Base-by-base conservation (phyloP, 1,140 invertebrate species). In the Drosophila suzukii region DNA sequence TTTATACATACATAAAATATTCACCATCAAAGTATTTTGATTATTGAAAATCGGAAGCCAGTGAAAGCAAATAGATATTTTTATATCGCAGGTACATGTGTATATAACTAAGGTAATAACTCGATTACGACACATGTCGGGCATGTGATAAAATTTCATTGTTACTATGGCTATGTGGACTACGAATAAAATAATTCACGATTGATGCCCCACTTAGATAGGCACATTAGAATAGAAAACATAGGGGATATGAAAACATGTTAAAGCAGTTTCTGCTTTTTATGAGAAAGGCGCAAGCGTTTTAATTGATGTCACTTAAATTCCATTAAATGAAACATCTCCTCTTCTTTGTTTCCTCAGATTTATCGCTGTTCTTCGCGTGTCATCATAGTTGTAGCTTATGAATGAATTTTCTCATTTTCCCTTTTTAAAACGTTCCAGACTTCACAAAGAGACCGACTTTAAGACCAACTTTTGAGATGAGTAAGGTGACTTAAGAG, bases 251-350 rank as follows among this genome's bases (percentile, higher is more conserved):
- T 4, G 27, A 62, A 60, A 59, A 12, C 36, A 62, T 53, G 49
- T 61, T 53, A 67, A 59, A 78, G 53, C 44, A 30, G 44, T 30
- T 20, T 49, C 15, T 36, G 12, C 12, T 38, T 20, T 41, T 39
- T 30, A 70, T 49, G 13, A 30, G 38, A 70, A 58, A 71, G 56
- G 57, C 80, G 60, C 20, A 38, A 67, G 58, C 81, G 56, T 85
- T 84, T 85, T 84, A 84, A 85, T 84, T 84, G 62, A 85, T 78
- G 72, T 77, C 82, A 85, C 73, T 85, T 85, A 62, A 84, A 77
- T 24, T 76, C 59, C 76, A 83, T 78, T 72, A 82, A 85, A 43
- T 79, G 49, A 61, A 59, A 75, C 81, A 75, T 75, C 80, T 68
- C 67, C 80, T 68, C 67, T 68, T 85, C 47, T 77, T 70, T 74